Base-by-base conservation (phyloP, 2,113 vertebrate species). In the Brachyhypopomus occidentalis region DNA sequence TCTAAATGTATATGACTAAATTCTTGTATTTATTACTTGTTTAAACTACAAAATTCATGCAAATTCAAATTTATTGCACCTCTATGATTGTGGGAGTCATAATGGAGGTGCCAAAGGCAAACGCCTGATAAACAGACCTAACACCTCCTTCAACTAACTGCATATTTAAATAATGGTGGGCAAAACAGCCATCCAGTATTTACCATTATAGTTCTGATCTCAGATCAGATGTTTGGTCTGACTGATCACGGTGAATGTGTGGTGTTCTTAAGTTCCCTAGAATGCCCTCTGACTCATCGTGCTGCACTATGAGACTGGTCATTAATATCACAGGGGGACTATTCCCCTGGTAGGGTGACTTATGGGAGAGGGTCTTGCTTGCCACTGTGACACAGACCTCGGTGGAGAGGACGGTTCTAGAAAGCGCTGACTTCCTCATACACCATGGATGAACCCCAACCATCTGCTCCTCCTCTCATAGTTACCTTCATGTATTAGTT, bases 351-450 rank as follows among this genome's bases (percentile, higher is more conserved):
- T 58, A 87, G 82, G 83, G 85, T 87, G 88, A 84, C 89, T 89
- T 86, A 89, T 87, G 84, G 86, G 83, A 88, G 88, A 87, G 91
- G 90, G 90, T 91, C 88, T 85, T 88, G 90, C 85, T 88, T 89
- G 77, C 25, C 41, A 41, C 60, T 75, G 83, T 84, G 73, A 85
- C 70, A 72, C 82, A 86, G 89, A 90, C 90, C 89, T 88, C 83
- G 71, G 85, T 84, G 86, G 88, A 82, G 84, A 79, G 48, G 77
- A 87, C 89, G 86, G 90, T 89, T 90, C 34, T 88, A 16, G 52
- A 93, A 93, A 93, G 82, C 84, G 91, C 93, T 94, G 93, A 93
- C 89, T 88, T 88, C 41, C 78, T 80, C 20, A 63, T 52, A 88
- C 86, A 84, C 83, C 56, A 25, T 22, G 84, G 84, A 64, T 62